Evolutionary conservation across 2,888 invertebrate species (phyloP), one percentile per base, ranked within the genome.

Genomic region (Drosophila aldrichi): DNA sequence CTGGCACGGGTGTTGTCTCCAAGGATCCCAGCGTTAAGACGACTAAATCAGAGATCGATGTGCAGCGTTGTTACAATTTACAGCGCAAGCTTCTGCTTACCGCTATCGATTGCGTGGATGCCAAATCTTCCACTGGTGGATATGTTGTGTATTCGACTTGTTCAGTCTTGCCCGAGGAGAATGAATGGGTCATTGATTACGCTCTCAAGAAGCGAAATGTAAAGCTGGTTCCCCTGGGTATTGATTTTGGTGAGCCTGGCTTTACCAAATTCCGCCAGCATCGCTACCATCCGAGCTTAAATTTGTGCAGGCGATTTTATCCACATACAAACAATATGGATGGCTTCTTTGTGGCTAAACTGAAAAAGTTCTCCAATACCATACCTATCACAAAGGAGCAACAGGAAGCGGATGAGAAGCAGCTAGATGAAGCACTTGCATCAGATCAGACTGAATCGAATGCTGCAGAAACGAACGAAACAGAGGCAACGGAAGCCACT

Each of bases 301-400:
- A 97, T 90, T 93, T 97, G 66, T 97, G 98, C 0, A 95, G 96
- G 91, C 94, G 99, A 58, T 98, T 97, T 93, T 99, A 99, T 93
- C 99, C 99, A 0, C 99, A 99, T 92, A 96, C 97, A 4, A 98
- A 99, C 92, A 99, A 99, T 92, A 97, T 99, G 97, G 99, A 99
- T 93, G 99, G 99, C 5, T 99, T 99, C 93, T 99, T 96, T 94
- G 98, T 99, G 2, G 99, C 99, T 0, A 99, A 99, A 93, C 93
- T 99, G 16, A 98, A 98, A 93, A 99, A 99, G 92, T 96, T 98
- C 92, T 97, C 97, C 0, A 97, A 98, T 93, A 94, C 95, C 44
- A 94, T 95, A 93, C 94, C 94, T 5, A 92, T 93, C 77, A 94
- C 78, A 82, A 92, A 92, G 77, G 92, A 93, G 40, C 86, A 93